Percentiles rank a stretch among this genome's conserved stretches.
phyloP scores from a whole-genome alignment of 2,113 vertebrate species.

The Gasterosteus aculeatus region DNA sequence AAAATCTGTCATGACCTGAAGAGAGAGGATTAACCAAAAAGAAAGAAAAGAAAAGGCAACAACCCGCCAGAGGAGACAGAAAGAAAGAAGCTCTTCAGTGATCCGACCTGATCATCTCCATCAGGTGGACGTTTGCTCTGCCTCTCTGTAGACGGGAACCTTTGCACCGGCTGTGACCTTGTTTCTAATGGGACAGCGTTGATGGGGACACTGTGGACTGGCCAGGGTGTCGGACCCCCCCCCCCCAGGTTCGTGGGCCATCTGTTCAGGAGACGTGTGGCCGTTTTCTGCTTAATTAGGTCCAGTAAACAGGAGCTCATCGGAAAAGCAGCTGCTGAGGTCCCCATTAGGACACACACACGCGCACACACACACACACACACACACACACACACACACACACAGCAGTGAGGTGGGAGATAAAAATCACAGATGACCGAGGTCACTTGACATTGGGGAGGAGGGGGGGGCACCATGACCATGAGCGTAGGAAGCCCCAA shows the following conservation, averaged over 20 bases:
- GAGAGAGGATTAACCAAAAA: conserved; percentile 35
- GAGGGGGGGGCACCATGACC: conserved; percentile 25
- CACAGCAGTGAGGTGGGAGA: conserved; percentile 40
- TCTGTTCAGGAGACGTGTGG: conserved; percentile 76
- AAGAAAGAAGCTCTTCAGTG: conserved; percentile 2
- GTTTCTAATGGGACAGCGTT: conserved; percentile 34
- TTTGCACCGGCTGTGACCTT: conserved; percentile 39
- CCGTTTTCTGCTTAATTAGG: conserved; percentile 82
- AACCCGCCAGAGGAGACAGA: no score
- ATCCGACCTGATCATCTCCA: no score
- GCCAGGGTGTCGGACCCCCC: conserved; percentile 61
- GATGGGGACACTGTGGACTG: conserved; percentile 31
- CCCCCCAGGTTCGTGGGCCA: conserved; percentile 68
- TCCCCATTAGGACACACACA: conserved; percentile 74
- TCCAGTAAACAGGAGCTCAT: conserved; percentile 81
- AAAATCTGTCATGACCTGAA: conserved; percentile 63
- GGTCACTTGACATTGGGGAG: conserved; percentile 37
- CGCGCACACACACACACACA: conserved; percentile 45
- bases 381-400: conserved; percentile 18
- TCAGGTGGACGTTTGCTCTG: neutral
- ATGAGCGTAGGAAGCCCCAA: conserved; percentile 30
- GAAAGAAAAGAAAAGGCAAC: conserved; percentile 7
- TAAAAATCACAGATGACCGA: conserved; percentile 57
- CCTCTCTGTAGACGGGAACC: conserved; percentile 2
- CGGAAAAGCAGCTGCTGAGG: conserved; percentile 82